A percentile compares a stretch with the other conserved stretches of the same genome.
phyloP scores from a whole-genome alignment of 2,888 invertebrate genomes.

The Idaea dimidiata region DNA sequence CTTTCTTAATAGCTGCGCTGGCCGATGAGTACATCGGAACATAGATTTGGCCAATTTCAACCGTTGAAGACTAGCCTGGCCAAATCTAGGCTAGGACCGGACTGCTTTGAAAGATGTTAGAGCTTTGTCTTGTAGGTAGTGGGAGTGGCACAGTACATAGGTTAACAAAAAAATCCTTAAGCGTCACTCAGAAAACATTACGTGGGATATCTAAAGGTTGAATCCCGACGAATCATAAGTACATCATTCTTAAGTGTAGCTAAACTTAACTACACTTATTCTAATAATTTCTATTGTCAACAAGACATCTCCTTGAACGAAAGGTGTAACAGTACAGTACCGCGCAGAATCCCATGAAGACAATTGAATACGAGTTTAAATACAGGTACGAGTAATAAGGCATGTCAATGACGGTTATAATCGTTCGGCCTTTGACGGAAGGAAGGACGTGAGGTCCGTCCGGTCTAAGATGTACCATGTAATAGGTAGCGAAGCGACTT shows the following conservation, averaged over 20 bases:
- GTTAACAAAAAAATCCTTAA: no score
- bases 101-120: no score
- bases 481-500: slow-evolving; percentile 10
- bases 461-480: slow-evolving; percentile 2
- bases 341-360: slow-evolving; percentile 8
- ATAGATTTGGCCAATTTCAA: no score
- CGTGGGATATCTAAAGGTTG: no score
- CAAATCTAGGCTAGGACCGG: no score
- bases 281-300: slow-evolving; percentile 14
- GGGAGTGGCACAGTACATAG: no score
- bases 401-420: slow-evolving; percentile 34
- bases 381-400: slow-evolving; percentile 23
- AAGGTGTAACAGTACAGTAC: slow-evolving; percentile 15
- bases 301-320: slow-evolving; percentile 4
- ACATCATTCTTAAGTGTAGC: neutral
- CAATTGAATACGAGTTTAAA: slow-evolving; percentile 18
- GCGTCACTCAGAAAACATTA: no score
- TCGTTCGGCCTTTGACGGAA: slow-evolving; percentile 28
- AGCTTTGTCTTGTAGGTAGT: no score
- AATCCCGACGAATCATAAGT: no score
- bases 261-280: slow-evolving; percentile 8
- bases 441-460: slow-evolving; percentile 33
- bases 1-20: no score
- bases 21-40: no score
- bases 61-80: no score